Percentiles rank a stretch among this genome's conserved stretches.
Evolutionary conservation across 2,888 invertebrate species (phyloP).

Genomic region (Ophioninae sp.): DNA sequence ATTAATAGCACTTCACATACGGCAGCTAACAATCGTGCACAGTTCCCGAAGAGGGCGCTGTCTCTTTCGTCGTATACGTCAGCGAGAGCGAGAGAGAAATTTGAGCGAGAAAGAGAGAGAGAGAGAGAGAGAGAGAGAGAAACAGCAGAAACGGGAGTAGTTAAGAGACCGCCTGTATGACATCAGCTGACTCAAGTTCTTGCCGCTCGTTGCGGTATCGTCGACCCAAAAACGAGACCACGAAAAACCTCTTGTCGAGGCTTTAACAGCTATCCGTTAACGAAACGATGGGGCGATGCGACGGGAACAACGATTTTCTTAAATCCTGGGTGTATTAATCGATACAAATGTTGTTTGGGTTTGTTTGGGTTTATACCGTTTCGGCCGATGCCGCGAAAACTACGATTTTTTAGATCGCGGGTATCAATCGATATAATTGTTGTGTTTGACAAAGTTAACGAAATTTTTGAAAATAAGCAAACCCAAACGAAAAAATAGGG

Average conservation of each 20-base stretch:
- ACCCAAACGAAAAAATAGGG: no score
- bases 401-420: no score
- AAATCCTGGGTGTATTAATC: no score
- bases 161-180: constrained; percentile 58
- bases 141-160: constrained; percentile 38
- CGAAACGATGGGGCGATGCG: constrained; percentile 14
- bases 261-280: constrained; percentile 6
- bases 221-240: constrained; percentile 63
- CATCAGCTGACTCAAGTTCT: constrained; percentile 68
- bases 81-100: background rate
- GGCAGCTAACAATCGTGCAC: constrained; percentile 55
- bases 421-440: no score
- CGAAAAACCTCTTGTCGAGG: constrained; percentile 44
- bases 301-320: background rate
- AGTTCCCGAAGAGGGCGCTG: constrained; percentile 44
- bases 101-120: background rate
- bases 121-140: background rate
- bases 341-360: no score
- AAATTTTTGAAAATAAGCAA: no score
- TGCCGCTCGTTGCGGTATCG: constrained; percentile 57
- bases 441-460: no score
- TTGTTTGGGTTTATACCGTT: background rate
- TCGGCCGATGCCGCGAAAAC: no score
- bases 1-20: constrained; percentile 62
- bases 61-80: constrained; percentile 29